phyloP scores from a whole-genome alignment of 2,888 invertebrate genomes.

The Dolomedes plantarius region DNA sequence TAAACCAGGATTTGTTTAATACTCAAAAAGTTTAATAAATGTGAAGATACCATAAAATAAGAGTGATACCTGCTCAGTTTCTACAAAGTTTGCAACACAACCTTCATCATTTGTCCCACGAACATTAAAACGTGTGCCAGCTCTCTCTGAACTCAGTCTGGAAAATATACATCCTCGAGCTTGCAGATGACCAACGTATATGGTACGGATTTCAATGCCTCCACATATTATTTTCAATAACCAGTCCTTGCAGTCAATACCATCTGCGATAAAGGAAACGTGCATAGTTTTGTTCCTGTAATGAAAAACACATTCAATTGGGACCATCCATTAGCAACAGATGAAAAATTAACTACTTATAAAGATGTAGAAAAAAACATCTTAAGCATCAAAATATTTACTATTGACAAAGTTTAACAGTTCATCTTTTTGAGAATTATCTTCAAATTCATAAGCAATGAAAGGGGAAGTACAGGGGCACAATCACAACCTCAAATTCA shows the following conservation, averaged over 20 bases:
- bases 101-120: constrained; percentile 99
- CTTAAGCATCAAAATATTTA: neutral
- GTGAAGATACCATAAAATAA: no score
- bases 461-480: no score
- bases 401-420: no score
- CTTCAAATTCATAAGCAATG: no score
- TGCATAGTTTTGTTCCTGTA: constrained; percentile 94
- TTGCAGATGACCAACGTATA: constrained; percentile 97
- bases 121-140: constrained; percentile 98
- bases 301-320: constrained; percentile 38
- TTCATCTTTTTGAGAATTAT: no score
- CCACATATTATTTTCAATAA: constrained; percentile 97
- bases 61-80: constrained; percentile 99
- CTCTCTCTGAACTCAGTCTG: constrained; percentile 96
- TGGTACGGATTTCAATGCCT: constrained; percentile 96
- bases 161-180: constrained; percentile 97
- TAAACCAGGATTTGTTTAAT: no score
- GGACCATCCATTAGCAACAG: neutral
- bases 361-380: neutral
- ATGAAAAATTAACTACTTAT: constrained; percentile 17
- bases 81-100: constrained; percentile 99
- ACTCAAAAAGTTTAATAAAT: no score
- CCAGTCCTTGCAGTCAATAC: constrained; percentile 93
- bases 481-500: no score
- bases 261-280: constrained; percentile 92